Percentiles rank a stretch among this genome's conserved stretches.
These are phyloP conservation scores for Thaumetopoea pityocampa DNA, from an alignment of 1,140 invertebrate species.

Conservation along the genomic window DNA sequence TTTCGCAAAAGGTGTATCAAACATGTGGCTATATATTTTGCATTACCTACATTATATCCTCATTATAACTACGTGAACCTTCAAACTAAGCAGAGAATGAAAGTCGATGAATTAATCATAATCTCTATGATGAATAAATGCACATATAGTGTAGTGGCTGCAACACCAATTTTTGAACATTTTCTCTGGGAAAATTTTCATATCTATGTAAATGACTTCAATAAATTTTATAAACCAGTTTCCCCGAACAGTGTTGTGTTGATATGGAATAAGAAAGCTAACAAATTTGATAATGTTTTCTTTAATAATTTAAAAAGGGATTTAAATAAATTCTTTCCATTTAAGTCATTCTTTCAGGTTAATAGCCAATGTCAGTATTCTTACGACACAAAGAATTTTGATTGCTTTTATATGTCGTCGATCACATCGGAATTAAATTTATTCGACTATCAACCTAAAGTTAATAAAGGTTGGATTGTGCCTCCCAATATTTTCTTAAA, in stretches of 20 bases:
- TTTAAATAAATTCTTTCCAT: slow-evolving; percentile 25
- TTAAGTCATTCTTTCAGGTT: slow-evolving; percentile 1
- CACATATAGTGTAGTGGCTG: slow-evolving; percentile 15
- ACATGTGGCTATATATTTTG: slow-evolving; percentile 24
- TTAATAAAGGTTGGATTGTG: slow-evolving; percentile 19
- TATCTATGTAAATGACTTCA: slow-evolving; percentile 7
- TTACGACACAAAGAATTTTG: slow-evolving; percentile 5
- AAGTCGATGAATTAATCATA: slow-evolving; percentile 32
- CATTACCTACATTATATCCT: slow-evolving; percentile 14
- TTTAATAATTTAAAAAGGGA: slow-evolving; percentile 27
- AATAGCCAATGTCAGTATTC: too few species aligned
- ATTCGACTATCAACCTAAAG: not conserved
- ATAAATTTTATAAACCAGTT: slow-evolving; percentile 13
- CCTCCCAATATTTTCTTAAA: slow-evolving; percentile 23
- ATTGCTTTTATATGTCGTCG: slow-evolving; percentile 26
- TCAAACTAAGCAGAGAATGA: slow-evolving; percentile 13
- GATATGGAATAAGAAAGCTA: slow-evolving; percentile 36
- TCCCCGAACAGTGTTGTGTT: slow-evolving; percentile 32
- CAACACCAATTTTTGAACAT: slow-evolving; percentile 29
- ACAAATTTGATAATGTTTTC: slow-evolving; percentile 42
- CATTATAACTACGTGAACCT: not conserved
- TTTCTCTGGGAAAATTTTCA: slow-evolving; percentile 34
- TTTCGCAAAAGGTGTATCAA: slow-evolving; percentile 20
- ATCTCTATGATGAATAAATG: slow-evolving; percentile 11
- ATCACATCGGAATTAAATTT: slow-evolving; percentile 6